Percentiles rank a stretch among this genome's conserved stretches.
These are phyloP conservation scores for Serrognathus titanus DNA, from an alignment of 2,888 invertebrate genomes.

Conservation along the genomic window DNA sequence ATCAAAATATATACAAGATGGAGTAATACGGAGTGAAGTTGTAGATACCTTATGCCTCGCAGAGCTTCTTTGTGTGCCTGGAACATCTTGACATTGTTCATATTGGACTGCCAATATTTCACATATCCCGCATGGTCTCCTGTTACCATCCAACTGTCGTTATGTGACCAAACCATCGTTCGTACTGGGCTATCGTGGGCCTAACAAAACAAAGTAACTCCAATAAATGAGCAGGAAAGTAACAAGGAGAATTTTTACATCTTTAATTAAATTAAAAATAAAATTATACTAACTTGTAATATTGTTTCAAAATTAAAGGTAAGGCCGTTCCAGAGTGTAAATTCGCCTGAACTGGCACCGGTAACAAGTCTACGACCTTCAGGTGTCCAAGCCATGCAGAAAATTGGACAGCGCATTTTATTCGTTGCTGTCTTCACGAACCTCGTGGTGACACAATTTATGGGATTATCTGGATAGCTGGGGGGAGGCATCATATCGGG, in stretches of 20 bases:
- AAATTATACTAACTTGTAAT: conserved; percentile 69
- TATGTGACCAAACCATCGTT: conserved; percentile 99
- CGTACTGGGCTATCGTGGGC: conserved; percentile 99
- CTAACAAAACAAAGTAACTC: conserved; percentile 48
- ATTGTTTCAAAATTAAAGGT: conserved; percentile 99
- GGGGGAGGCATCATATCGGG: conserved; percentile 91
- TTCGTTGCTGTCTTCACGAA: conserved; percentile 99
- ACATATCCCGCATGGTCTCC: conserved; percentile 98
- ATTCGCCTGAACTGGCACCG: conserved; percentile 98
- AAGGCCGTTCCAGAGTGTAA: conserved; percentile 98
- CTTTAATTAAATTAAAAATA: neutral
- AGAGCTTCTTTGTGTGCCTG: conserved; percentile 99
- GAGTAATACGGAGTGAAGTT: conserved; percentile 47
- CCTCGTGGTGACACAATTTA: conserved; percentile 90
- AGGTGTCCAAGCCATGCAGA: conserved; percentile 98
- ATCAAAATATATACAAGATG: conserved; percentile 41
- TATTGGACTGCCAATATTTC: conserved; percentile 99
- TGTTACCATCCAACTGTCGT: conserved; percentile 99
- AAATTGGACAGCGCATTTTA: conserved; percentile 99
- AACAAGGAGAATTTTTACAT: neutral
- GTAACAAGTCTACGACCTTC: conserved; percentile 97
- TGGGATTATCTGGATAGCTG: conserved; percentile 91
- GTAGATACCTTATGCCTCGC: conserved; percentile 89
- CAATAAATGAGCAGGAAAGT: neutral
- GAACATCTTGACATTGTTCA: conserved; percentile 99